Evolutionary conservation across 2,888 invertebrate genomes (phyloP).

Genomic region (Globia sparganii): DNA sequence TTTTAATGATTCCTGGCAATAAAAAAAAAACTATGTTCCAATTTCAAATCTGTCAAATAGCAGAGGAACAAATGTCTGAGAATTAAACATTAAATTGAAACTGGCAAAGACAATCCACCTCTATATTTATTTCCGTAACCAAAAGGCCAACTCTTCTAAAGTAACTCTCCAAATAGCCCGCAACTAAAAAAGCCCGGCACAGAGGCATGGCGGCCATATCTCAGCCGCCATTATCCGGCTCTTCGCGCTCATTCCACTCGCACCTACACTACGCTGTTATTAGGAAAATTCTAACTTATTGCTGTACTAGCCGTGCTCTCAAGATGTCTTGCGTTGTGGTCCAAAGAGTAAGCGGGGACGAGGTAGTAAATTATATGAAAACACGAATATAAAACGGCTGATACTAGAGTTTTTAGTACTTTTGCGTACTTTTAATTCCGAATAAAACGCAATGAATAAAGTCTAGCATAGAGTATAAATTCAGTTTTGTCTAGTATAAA

Average conservation of each 20-base stretch:
- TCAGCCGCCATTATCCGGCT: conserved; percentile 62
- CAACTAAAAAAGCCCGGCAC: conserved; percentile 41
- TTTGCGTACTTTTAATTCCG: background rate
- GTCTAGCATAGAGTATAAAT: background rate
- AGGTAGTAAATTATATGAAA: background rate
- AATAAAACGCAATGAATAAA: background rate
- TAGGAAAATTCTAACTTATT: conserved; percentile 89
- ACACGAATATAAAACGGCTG: background rate
- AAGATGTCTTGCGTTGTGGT: conserved; percentile 66
- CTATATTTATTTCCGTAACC: background rate
- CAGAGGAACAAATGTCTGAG: background rate
- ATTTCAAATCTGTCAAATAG: background rate
- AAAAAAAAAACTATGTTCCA: background rate
- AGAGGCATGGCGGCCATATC: conserved; percentile 50
- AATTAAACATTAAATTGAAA: background rate
- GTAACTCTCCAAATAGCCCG: conserved; percentile 33
- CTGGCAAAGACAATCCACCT: background rate
- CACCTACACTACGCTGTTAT: conserved; percentile 75
- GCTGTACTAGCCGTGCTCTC: conserved; percentile 77
- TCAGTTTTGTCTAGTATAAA: background rate
- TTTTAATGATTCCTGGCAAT: background rate
- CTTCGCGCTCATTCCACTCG: conserved; percentile 61
- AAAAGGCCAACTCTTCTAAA: conserved; percentile 17
- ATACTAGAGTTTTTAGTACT: background rate
- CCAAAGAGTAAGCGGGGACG: background rate